These are phyloP conservation scores for Cottoperca gobio DNA, from an alignment of 2,797 vertebrate species.

Conservation along the genomic window DNA sequence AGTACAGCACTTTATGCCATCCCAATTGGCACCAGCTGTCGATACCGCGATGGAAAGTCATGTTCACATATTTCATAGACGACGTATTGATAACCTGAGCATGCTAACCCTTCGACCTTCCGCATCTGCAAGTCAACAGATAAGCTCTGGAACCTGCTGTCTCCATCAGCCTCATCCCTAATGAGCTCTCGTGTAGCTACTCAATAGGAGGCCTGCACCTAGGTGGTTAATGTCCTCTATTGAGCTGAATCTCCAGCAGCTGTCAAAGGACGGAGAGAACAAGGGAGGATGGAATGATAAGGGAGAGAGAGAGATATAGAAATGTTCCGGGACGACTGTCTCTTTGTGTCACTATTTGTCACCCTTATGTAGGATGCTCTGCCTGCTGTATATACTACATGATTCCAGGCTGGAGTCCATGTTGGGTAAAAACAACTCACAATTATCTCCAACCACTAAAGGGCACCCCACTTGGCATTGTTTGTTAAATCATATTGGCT, in stretches of 20 bases:
- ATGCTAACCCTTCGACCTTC: constrained; percentile 52
- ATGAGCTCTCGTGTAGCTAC: constrained; percentile 39
- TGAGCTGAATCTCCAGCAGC: constrained; percentile 30
- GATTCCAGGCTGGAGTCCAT: neutral
- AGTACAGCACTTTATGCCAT: constrained; percentile 20
- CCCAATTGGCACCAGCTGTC: constrained; percentile 47
- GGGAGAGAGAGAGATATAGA: neutral
- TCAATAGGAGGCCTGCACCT: constrained; percentile 32
- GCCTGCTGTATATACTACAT: neutral
- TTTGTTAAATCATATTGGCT: neutral
- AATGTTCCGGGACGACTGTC: constrained; percentile 1
- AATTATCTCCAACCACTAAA: neutral
- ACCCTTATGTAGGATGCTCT: neutral
- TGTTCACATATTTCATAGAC: constrained; percentile 48
- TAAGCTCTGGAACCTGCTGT: constrained; percentile 51
- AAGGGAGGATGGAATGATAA: constrained; percentile 3
- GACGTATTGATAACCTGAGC: constrained; percentile 45
- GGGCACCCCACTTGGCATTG: neutral
- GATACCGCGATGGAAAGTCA: constrained; percentile 48
- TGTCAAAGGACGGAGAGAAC: constrained; percentile 24
- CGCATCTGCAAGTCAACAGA: constrained; percentile 42
- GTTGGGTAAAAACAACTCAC: neutral
- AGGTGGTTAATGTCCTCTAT: constrained; percentile 34
- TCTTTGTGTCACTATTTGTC: neutral
- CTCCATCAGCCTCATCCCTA: constrained; percentile 51